Conservation (phyloP, 2,113 vertebrate species). For the Boulengeromyrus knoepffleri region DNA sequence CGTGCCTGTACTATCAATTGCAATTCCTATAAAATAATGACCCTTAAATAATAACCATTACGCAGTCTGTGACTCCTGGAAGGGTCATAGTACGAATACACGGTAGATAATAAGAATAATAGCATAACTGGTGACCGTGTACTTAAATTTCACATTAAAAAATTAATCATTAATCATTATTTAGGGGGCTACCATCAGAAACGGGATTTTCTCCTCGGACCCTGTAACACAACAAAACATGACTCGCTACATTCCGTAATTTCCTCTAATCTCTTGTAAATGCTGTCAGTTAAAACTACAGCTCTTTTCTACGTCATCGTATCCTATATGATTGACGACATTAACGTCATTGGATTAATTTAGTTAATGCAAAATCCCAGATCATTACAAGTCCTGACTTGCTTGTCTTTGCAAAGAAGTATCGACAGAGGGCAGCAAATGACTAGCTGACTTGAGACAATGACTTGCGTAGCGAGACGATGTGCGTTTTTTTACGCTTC, state of each 20-base stretch:
- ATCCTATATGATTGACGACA: neutral
- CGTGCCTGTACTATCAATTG: neutral
- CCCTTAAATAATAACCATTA: neutral
- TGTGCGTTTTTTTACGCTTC: neutral
- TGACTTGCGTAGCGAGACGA: neutral
- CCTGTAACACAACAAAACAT: neutral
- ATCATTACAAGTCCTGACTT: neutral
- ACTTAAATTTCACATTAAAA: neutral
- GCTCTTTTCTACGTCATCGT: neutral
- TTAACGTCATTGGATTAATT: neutral
- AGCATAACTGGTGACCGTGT: neutral
- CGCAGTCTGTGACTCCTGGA: neutral
- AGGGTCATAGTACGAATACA: neutral
- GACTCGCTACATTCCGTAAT: neutral
- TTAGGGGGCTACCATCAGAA: neutral
- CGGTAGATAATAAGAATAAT: neutral
- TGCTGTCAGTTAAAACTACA: neutral
- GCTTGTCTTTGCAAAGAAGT: neutral
- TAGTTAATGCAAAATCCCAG: neutral
- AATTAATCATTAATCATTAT: neutral
- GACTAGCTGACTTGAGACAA: neutral
- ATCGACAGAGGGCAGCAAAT: conserved; percentile 52
- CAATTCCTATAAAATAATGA: neutral
- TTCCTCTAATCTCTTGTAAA: neutral
- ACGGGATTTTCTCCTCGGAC: neutral